Evolutionary conservation across 2,797 vertebrate genomes (phyloP).

Genomic region (Thunnus albacares): DNA sequence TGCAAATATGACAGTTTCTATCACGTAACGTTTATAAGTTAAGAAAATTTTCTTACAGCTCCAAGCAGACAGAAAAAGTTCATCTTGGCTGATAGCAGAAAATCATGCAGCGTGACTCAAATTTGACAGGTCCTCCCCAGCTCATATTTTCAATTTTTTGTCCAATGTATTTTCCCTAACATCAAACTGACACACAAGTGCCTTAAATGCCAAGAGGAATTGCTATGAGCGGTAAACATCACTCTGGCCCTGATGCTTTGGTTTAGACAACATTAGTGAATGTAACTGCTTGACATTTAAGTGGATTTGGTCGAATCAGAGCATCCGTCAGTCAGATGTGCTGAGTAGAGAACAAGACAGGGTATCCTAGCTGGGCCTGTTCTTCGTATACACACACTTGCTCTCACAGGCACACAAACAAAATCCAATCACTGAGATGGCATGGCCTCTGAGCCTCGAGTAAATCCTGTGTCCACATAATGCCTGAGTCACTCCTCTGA

Average conservation of each 20-base stretch:
- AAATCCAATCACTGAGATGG: conserved; percentile 48
- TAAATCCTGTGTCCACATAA: conserved; percentile 54
- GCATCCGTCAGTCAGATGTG: conserved; percentile 51
- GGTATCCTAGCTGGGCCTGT: conserved; percentile 16
- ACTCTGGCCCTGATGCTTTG: conserved; percentile 29
- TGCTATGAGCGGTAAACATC: conserved; percentile 25
- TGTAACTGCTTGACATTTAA: conserved; percentile 48
- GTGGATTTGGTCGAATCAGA: conserved; percentile 51
- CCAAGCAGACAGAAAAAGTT: conserved; percentile 1
- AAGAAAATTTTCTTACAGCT: neutral
- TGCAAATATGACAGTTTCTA: conserved; percentile 2
- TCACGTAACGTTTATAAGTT: conserved; percentile 11
- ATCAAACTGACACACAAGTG: conserved; percentile 33
- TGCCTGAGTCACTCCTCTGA: conserved; percentile 44
- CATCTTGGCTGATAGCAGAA: conserved; percentile 26
- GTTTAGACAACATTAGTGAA: conserved; percentile 29
- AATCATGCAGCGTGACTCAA: conserved; percentile 34
- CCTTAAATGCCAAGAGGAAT: conserved; percentile 32
- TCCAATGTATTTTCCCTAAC: conserved; percentile 9
- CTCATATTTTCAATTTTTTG: conserved; percentile 3
- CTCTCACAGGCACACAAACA: conserved; percentile 34
- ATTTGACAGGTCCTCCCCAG: conserved; percentile 43
- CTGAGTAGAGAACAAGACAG: conserved; percentile 20
- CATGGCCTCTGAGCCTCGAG: conserved; percentile 28
- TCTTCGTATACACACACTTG: conserved; percentile 15